Percentiles rank a stretch among this genome's conserved stretches.
phyloP scores from a whole-genome alignment of 2,888 invertebrate species.

The Eristalis intricaria region DNA sequence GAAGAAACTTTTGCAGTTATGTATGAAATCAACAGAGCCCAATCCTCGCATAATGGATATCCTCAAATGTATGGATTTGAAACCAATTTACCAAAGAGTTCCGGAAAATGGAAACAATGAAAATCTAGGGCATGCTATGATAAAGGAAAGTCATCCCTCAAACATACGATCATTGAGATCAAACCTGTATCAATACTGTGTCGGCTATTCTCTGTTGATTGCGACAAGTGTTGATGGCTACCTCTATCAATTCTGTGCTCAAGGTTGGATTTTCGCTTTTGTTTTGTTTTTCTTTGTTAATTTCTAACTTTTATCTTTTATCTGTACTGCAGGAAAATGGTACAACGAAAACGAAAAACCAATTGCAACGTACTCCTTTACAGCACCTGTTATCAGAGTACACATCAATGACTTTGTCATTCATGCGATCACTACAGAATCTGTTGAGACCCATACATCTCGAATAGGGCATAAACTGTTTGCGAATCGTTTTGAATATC shows the following conservation, averaged over 20 bases:
- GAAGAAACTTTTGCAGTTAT: constrained; percentile 78
- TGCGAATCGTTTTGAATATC: constrained; percentile 81
- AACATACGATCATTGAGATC: constrained; percentile 82
- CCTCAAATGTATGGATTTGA: constrained; percentile 79
- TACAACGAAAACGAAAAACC: constrained; percentile 82
- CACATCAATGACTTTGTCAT: constrained; percentile 86
- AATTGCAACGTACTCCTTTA: constrained; percentile 87
- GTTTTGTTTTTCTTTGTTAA: neutral
- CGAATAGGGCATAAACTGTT: constrained; percentile 85
- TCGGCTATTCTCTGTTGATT: constrained; percentile 81
- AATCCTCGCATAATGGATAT: constrained; percentile 78
- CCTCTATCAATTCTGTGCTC: constrained; percentile 86
- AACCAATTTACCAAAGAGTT: constrained; percentile 79
- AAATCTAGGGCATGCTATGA: constrained; percentile 75
- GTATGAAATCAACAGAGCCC: constrained; percentile 79
- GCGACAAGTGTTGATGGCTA: constrained; percentile 86
- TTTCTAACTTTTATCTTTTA: neutral
- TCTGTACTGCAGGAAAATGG: constrained; percentile 78
- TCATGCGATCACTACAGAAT: constrained; percentile 89
- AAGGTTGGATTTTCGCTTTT: constrained; percentile 75
- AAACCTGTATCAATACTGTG: constrained; percentile 83
- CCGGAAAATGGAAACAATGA: constrained; percentile 73
- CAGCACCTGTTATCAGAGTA: constrained; percentile 86
- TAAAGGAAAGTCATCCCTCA: constrained; percentile 36
- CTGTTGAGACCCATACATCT: constrained; percentile 89